Evolutionary conservation across 2,113 vertebrate species (phyloP).

Genomic region (Sorex araneus): DNA sequence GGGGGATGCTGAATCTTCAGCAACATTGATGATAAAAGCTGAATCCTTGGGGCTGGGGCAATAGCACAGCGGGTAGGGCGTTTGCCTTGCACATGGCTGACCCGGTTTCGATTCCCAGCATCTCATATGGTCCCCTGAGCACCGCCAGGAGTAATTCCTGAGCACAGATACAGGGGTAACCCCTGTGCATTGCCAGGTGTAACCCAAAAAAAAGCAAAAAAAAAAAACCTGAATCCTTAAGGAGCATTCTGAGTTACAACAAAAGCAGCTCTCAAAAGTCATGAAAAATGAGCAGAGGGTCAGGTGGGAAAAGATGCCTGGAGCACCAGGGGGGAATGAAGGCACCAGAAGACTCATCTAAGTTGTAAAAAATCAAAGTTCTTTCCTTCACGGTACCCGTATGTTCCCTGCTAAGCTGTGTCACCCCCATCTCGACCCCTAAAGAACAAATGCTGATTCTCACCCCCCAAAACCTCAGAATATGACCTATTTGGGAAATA

Average conservation of each 20-base stretch:
- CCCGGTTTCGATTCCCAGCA: too few relatives aligned
- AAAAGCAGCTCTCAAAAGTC: background rate
- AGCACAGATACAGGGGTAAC: too few relatives aligned
- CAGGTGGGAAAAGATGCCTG: background rate
- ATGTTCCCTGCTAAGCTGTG: background rate
- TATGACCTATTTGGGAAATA: slow-evolving; percentile 32
- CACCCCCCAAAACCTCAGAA: background rate
- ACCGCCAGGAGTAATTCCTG: too few relatives aligned
- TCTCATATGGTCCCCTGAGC: too few relatives aligned
- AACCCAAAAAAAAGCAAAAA: too few relatives aligned
- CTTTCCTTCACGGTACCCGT: background rate
- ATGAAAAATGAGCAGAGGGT: slow-evolving; percentile 11
- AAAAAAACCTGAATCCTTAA: background rate
- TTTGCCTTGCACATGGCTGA: too few relatives aligned
- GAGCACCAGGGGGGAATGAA: background rate
- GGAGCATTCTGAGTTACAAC: background rate
- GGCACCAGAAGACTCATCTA: slow-evolving; percentile 21
- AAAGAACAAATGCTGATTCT: background rate
- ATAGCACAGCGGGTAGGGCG: too few relatives aligned
- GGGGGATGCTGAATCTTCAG: background rate
- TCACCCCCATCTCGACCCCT: background rate
- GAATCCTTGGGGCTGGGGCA: background rate
- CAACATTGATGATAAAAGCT: background rate
- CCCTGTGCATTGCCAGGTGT: too few relatives aligned
- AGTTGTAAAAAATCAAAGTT: background rate